Evolutionary conservation across 2,797 vertebrate genomes (phyloP), one percentile per base, ranked within the genome.

Genomic region (Valencia hispanica): DNA sequence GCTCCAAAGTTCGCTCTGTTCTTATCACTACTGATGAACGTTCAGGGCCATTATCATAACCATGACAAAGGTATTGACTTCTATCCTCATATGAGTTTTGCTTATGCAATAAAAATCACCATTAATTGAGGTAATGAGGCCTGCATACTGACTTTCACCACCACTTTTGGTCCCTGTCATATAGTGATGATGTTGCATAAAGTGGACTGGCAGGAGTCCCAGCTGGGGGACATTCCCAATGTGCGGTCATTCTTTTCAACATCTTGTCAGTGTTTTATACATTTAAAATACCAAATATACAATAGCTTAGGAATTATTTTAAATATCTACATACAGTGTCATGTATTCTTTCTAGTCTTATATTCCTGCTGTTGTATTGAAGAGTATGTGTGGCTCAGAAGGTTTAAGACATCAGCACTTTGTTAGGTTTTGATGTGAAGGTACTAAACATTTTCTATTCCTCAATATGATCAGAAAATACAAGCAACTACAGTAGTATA

Each of bases 111-210:
- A 92, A 82, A 87, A 93, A 91, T 83, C 57, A 78, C 66, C 89
- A 93, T 94, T 93, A 92, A 94, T 93, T 93, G 89, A 79, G 88
- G 88, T 94, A 94, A 94, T 94, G 92, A 93, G 87, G 90, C 91
- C 69, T 91, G 80, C 74, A 71, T 48, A 72, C 90, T 84, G 87
- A 92, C 93, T 91, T 87, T 89, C 90, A 84, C 53, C 84, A 75
- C 80, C 83, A 85, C 82, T 89, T 92, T 92, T 90, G 77, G 88
- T 92, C 90, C 92, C 84, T 87, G 89, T 92, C 89, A 86, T 89
- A 86, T 79, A 87, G 83, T 92, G 91, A 93, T 92, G 92, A 92
- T 90, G 87, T 88, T 65, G 87, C 90, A 90, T 74, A 84, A 91
- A 90, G 80, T 71, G 53, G 61, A 77, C 73, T 88, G 88, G 85